phyloP scores from a whole-genome alignment of 2,888 invertebrate genomes.

The Synanthedon vespiformis region DNA sequence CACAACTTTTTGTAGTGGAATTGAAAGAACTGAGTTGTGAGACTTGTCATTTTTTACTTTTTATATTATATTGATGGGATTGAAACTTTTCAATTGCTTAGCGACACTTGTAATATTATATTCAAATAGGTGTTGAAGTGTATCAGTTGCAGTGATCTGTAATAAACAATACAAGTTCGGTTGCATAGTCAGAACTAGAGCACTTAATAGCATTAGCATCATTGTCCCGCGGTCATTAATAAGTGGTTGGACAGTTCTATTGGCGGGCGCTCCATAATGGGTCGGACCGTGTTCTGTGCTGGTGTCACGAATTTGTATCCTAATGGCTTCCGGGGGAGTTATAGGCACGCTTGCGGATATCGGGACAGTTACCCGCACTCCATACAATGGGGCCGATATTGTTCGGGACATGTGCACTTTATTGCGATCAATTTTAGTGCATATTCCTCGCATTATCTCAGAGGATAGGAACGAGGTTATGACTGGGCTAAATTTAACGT shows the following conservation, averaged over 20 bases:
- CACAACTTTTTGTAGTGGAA: too few relatives aligned
- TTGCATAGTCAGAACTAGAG: constrained; percentile 1
- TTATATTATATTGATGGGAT: too few relatives aligned
- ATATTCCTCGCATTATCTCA: neutral
- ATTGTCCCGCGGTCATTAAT: constrained; percentile 62
- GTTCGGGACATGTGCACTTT: neutral
- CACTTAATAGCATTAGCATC: constrained; percentile 60
- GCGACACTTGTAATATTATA: too few relatives aligned
- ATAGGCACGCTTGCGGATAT: constrained; percentile 16
- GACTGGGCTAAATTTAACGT: too few relatives aligned
- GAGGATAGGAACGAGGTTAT: neutral
- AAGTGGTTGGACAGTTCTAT: constrained; percentile 58
- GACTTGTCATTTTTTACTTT: too few relatives aligned
- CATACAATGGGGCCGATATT: constrained; percentile 14
- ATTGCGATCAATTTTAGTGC: neutral
- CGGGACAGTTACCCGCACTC: constrained; percentile 12
- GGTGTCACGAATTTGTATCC: constrained; percentile 56
- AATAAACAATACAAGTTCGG: neutral
- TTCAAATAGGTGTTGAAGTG: too few relatives aligned
- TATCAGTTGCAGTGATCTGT: too few relatives aligned
- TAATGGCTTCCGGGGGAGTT: constrained; percentile 17
- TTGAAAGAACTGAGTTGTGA: too few relatives aligned
- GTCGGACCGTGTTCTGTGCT: constrained; percentile 31
- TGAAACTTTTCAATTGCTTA: too few relatives aligned
- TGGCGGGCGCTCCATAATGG: constrained; percentile 49